A percentile compares a stretch with the other conserved stretches of the same genome.
Evolutionary conservation across 2,113 vertebrate species (phyloP).

Genomic region (Oreocharis arfaki): DNA sequence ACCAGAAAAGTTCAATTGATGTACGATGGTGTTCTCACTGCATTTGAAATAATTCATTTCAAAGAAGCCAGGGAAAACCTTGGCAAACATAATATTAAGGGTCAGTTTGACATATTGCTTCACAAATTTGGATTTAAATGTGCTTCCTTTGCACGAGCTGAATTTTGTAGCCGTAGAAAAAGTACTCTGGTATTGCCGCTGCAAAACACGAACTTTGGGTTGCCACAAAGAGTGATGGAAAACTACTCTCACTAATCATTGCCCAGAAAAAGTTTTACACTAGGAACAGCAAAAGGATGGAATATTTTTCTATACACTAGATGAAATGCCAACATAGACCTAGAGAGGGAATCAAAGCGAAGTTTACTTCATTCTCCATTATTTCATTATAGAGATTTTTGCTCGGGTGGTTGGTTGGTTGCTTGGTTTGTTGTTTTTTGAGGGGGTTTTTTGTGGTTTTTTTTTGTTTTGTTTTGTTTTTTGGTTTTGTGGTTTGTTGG

Average conservation of each 20-base stretch:
- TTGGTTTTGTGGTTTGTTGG: not conserved
- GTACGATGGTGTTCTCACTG: not conserved
- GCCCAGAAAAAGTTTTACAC: not conserved
- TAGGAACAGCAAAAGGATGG: not conserved
- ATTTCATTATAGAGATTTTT: not conserved
- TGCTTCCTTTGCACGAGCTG: not conserved
- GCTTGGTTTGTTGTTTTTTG: not conserved
- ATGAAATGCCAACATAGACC: not conserved
- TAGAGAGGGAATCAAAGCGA: not conserved
- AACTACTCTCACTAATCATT: not conserved
- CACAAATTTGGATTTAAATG: not conserved
- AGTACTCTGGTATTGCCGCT: rapidly evolving
- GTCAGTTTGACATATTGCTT: not conserved
- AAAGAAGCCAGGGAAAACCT: not conserved
- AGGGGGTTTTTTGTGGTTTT: not conserved
- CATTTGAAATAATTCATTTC: not conserved
- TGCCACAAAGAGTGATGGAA: not conserved
- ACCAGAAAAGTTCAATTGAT: not conserved
- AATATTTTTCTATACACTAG: not conserved
- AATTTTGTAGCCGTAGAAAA: not conserved
- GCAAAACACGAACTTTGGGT: not conserved
- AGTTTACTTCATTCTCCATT: not conserved
- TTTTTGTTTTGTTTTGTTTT: not conserved
- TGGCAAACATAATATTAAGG: not conserved
- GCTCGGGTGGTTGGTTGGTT: not conserved